These are phyloP conservation scores for Isoperla grammatica DNA, from an alignment of 2,888 invertebrate genomes.

Conservation along the genomic window DNA sequence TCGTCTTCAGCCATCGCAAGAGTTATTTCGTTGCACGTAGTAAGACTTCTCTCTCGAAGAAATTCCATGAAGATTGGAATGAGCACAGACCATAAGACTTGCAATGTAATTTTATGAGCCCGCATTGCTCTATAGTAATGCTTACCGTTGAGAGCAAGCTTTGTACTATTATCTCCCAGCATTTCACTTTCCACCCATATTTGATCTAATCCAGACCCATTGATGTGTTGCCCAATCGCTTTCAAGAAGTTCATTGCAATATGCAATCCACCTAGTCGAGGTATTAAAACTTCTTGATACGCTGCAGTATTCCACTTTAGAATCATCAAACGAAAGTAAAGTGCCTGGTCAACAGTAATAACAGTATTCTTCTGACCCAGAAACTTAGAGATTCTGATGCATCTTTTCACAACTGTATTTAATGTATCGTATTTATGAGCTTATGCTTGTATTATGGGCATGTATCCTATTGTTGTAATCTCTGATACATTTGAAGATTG, in stretches of 20 bases:
- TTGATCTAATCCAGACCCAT: background rate
- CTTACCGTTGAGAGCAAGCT: background rate
- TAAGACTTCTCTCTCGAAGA: background rate
- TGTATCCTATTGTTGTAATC: background rate
- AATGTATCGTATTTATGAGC: slow-evolving; percentile 4
- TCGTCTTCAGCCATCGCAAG: background rate
- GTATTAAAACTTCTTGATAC: slow-evolving; percentile 8
- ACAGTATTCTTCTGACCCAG: background rate
- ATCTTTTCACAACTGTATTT: slow-evolving; percentile 5
- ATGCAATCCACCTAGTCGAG: slow-evolving; percentile 9
- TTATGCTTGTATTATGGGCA: slow-evolving; percentile 6
- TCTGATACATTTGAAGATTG: background rate
- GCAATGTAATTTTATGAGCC: slow-evolving; percentile 9
- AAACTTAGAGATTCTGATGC: background rate
- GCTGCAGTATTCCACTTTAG: background rate
- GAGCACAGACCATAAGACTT: slow-evolving; percentile 6
- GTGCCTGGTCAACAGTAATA: background rate
- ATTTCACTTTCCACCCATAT: slow-evolving; percentile 12
- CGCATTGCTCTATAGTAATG: slow-evolving; percentile 4
- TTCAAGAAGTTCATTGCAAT: slow-evolving; percentile 14
- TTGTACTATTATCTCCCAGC: background rate
- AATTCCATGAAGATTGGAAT: background rate
- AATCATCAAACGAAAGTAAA: background rate
- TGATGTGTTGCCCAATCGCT: slow-evolving; percentile 2
- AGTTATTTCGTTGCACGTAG: background rate